These are phyloP conservation scores for Oreochromis grahami DNA, from an alignment of 2,797 vertebrate genomes.

Conservation along the genomic window DNA sequence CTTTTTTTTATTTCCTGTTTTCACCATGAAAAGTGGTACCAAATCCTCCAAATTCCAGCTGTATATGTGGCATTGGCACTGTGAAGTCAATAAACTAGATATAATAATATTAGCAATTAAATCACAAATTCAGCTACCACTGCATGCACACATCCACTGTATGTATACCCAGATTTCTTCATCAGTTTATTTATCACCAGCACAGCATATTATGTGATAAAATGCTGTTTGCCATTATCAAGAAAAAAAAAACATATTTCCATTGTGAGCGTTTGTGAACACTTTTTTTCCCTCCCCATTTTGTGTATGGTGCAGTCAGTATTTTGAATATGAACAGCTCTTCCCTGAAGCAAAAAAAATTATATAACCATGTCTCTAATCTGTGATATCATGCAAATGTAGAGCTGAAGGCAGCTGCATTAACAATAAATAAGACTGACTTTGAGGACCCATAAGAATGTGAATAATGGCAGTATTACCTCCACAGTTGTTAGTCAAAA, in stretches of 20 bases:
- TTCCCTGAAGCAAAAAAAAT: slow-evolving; percentile 2
- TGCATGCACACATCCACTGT: not conserved
- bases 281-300: not conserved
- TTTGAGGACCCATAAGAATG: not conserved
- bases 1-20: not conserved
- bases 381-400: slow-evolving; percentile 20
- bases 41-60: not conserved
- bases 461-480: slow-evolving; percentile 1
- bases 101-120: not conserved
- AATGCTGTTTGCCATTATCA: not conserved
- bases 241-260: not conserved
- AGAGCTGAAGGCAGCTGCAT: not conserved
- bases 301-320: not conserved
- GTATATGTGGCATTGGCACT: not conserved
- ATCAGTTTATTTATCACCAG: not conserved
- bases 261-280: not conserved
- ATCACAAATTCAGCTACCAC: not conserved
- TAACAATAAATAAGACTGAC: slow-evolving; percentile 18
- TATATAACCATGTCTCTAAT: slow-evolving; percentile 6
- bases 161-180: not conserved
- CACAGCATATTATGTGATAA: not conserved
- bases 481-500: not conserved
- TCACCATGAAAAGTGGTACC: not conserved
- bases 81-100: not conserved
- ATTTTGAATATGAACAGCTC: not conserved